These are phyloP conservation scores for Phylloscopus collybita DNA, from an alignment of 2,797 vertebrate genomes.

Conservation along the genomic window DNA sequence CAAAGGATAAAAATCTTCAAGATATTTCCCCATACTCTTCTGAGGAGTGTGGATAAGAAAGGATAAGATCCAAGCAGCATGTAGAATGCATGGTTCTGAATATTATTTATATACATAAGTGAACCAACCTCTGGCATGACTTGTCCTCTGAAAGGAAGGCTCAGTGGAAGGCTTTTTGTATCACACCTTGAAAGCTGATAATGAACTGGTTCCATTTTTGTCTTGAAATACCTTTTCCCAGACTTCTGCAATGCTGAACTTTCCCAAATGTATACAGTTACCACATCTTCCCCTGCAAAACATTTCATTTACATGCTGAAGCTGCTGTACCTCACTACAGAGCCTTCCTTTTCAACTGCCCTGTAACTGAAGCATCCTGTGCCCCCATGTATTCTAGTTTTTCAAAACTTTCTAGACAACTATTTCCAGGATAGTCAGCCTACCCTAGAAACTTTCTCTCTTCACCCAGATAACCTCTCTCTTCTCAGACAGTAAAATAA, in stretches of 20 bases:
- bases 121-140: neutral
- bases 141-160: neutral
- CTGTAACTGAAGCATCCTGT: neutral
- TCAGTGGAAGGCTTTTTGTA: neutral
- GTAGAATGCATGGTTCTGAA: neutral
- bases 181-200: neutral
- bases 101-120: neutral
- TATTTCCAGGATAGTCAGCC: neutral
- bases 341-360: neutral
- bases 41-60: neutral
- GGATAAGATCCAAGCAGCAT: neutral
- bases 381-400: neutral
- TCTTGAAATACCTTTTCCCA: neutral
- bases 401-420: neutral
- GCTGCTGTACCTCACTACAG: neutral
- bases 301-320: neutral
- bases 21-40: neutral
- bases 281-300: neutral
- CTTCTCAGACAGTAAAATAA: neutral
- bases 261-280: neutral
- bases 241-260: neutral
- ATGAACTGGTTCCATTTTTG: neutral
- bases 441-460: neutral
- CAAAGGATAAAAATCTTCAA: neutral
- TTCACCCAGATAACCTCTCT: neutral